A percentile compares a stretch with the other conserved stretches of the same genome.
Conservation (phyloP, 2,113 vertebrate species). For the Sebastes schlegelii region DNA sequence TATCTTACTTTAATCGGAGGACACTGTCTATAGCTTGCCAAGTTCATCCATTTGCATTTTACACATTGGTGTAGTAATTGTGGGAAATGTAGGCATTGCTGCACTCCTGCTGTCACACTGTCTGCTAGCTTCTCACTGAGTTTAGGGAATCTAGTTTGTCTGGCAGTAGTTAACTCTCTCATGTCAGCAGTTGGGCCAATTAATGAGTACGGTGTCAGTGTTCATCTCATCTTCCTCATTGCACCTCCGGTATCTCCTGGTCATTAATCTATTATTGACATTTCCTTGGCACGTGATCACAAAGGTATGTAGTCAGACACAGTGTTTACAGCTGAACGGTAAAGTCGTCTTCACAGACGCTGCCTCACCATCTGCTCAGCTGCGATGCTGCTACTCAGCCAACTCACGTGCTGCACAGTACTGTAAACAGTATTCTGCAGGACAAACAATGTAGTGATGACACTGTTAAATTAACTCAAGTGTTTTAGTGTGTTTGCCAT, state of each 20-base stretch:
- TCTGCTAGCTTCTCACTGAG: constrained; percentile 11
- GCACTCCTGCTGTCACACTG: not conserved
- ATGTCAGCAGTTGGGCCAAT: constrained; percentile 31
- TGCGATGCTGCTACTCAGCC: constrained; percentile 5
- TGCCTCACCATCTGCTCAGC: constrained; percentile 58
- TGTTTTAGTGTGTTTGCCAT: constrained; percentile 10
- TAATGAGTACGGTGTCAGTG: constrained; percentile 29
- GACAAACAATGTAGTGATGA: constrained; percentile 19
- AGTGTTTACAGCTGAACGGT: constrained; percentile 38
- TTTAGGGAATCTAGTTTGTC: not conserved
- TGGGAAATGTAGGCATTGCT: not conserved
- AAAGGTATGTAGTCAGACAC: constrained; percentile 2
- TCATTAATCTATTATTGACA: constrained; percentile 30
- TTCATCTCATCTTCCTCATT: constrained; percentile 15
- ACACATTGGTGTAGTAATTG: not conserved
- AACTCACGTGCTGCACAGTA: constrained; percentile 12
- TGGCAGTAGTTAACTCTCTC: constrained; percentile 18
- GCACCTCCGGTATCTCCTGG: constrained; percentile 20
- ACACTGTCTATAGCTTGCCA: not conserved
- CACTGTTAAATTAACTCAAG: constrained; percentile 12
- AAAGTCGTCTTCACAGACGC: constrained; percentile 53
- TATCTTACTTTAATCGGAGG: not conserved
- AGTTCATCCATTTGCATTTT: not conserved
- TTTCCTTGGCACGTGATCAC: constrained; percentile 10
- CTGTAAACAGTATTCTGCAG: constrained; percentile 44